Evolutionary conservation across 2,113 vertebrate genomes (phyloP).

Genomic region (Lepus europaeus): DNA sequence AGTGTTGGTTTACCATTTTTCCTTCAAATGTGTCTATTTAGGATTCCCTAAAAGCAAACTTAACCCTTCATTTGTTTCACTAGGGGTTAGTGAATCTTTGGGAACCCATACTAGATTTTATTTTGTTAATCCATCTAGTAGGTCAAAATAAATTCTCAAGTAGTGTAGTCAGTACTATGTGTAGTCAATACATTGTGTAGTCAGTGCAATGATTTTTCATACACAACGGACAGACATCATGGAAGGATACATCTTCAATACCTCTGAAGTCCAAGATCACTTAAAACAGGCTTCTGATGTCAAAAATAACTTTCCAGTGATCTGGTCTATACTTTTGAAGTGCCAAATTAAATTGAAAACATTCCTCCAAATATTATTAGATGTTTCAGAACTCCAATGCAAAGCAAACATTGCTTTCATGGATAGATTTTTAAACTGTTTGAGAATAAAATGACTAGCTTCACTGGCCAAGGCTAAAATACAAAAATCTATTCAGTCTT

Average conservation of each 20-base stretch:
- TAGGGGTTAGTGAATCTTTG: not conserved
- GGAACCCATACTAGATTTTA: not conserved
- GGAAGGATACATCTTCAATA: not conserved
- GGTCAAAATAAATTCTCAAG: not conserved
- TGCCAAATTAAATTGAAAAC: slow-evolving; percentile 25
- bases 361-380: not conserved
- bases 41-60: not conserved
- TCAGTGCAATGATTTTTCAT: not conserved
- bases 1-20: not conserved
- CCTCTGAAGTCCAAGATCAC: not conserved
- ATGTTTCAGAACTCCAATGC: not conserved
- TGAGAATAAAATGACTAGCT: slow-evolving; percentile 1
- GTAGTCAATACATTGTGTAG: too few relatives aligned
- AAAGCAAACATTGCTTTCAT: slow-evolving; percentile 36
- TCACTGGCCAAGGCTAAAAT: not conserved
- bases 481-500: not conserved
- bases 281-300: not conserved
- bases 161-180: not conserved
- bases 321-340: not conserved
- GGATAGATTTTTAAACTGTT: not conserved
- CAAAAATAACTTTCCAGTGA: not conserved
- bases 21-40: not conserved
- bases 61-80: slow-evolving; percentile 12
- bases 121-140: not conserved
- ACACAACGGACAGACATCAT: not conserved